A percentile compares a stretch with the other conserved stretches of the same genome.
phyloP scores from a whole-genome alignment of 2,113 vertebrate species.

The Dicrurus megarhynchus region DNA sequence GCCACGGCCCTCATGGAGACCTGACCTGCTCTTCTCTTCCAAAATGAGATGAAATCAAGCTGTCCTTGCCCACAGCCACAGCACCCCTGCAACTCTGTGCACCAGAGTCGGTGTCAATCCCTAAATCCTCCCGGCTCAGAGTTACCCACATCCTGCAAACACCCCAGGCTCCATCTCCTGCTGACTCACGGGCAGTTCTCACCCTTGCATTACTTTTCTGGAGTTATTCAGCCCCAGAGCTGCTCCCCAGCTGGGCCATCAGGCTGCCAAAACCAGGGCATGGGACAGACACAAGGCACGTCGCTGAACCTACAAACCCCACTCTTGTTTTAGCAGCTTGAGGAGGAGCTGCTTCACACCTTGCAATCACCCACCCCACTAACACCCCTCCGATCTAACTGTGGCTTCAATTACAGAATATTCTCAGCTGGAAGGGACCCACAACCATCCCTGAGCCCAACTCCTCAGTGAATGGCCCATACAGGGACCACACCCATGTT shows the following conservation, averaged over 20 bases:
- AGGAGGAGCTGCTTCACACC: not conserved
- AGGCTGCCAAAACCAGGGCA: not conserved
- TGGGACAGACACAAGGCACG: rapidly evolving
- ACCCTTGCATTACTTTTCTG: not conserved
- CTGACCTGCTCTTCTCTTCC: not conserved
- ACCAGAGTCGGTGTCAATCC: not conserved
- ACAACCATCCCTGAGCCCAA: not conserved
- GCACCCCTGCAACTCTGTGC: not conserved
- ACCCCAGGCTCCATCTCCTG: not conserved
- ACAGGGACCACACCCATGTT: not conserved
- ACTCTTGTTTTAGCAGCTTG: too few species aligned
- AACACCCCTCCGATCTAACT: not conserved
- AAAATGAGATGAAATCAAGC: not conserved
- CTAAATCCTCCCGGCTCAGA: not conserved
- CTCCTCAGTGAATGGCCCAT: not conserved
- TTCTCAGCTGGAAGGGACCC: not conserved
- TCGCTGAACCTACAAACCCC: not conserved
- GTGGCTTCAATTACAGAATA: not conserved
- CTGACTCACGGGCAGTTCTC: not conserved
- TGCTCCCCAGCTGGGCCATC: too few species aligned
- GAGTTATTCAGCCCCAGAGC: not conserved
- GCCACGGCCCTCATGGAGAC: not conserved
- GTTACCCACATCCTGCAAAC: not conserved
- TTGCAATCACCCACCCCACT: not conserved
- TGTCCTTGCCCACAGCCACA: not conserved